Percentiles rank a stretch among this genome's conserved stretches.
Conservation (phyloP, 2,888 invertebrate genomes). For the Dolichomitus sp. region DNA sequence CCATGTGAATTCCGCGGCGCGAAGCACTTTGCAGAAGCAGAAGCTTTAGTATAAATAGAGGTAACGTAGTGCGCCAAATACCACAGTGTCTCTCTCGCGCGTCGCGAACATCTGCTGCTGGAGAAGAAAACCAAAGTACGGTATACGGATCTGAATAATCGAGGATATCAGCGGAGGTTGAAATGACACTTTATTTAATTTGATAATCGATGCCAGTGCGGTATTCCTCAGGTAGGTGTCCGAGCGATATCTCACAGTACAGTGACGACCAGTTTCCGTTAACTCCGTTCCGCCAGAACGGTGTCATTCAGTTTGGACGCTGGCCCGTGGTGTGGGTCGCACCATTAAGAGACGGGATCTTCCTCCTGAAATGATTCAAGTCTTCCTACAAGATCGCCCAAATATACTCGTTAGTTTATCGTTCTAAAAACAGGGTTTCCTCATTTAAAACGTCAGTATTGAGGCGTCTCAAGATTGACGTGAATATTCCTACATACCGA, state of each 20-base stretch:
- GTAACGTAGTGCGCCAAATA: background rate
- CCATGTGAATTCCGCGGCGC: background rate
- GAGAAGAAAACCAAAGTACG: constrained; percentile 37
- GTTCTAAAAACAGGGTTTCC: no score
- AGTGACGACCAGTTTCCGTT: constrained; percentile 68
- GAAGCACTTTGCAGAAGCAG: background rate
- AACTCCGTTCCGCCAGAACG: constrained; percentile 64
- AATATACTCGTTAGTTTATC: no score
- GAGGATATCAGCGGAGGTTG: constrained; percentile 56
- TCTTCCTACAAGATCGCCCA: no score
- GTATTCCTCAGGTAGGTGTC: constrained; percentile 66
- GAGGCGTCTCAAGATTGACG: no score
- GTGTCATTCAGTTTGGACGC: constrained; percentile 57
- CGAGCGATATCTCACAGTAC: constrained; percentile 50
- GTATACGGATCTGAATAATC: constrained; percentile 65
- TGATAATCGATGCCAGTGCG: constrained; percentile 49
- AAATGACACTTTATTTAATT: constrained; percentile 49
- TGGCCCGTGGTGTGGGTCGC: constrained; percentile 11
- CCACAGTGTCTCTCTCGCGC: constrained; percentile 4
- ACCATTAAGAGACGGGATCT: constrained; percentile 8
- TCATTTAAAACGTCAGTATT: no score
- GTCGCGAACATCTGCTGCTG: constrained; percentile 50
- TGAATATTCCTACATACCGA: no score
- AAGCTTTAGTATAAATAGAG: constrained; percentile 13
- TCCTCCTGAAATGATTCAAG: no score